These are phyloP conservation scores for Odocoileus virginianus DNA, from an alignment of 2,113 vertebrate species.

Conservation along the genomic window DNA sequence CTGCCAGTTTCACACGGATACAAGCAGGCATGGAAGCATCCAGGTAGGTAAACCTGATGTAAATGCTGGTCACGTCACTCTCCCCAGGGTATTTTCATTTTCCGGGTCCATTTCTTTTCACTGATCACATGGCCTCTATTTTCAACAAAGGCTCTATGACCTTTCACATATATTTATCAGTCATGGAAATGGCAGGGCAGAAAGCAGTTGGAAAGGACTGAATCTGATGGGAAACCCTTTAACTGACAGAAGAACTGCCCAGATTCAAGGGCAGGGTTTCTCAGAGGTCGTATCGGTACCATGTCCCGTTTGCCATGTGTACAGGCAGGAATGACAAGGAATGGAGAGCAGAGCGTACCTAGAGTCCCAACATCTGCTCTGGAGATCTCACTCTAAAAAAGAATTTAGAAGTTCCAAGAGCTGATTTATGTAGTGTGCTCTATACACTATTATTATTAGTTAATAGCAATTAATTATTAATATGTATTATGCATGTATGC, in stretches of 20 bases:
- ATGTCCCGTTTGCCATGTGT: neutral
- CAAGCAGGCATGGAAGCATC: slow-evolving; percentile 30
- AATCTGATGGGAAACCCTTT: neutral
- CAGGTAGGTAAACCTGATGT: neutral
- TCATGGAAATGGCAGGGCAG: neutral
- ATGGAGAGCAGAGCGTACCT: neutral
- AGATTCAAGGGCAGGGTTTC: neutral
- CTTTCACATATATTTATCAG: neutral
- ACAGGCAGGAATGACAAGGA: neutral
- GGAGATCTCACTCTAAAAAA: neutral
- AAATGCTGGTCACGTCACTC: neutral
- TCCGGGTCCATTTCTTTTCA: neutral
- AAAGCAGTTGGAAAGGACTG: neutral
- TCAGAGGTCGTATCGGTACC: neutral
- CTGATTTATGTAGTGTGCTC: neutral
- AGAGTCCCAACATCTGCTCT: neutral
- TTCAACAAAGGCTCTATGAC: neutral
- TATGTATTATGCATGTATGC: neutral
- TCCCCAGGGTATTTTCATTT: slow-evolving; percentile 36
- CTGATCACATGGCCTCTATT: neutral
- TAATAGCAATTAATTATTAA: neutral
- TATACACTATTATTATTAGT: neutral
- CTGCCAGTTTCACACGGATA: neutral
- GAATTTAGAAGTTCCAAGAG: neutral
- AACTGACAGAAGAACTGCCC: neutral